These are phyloP conservation scores for Mythimna pallens DNA, from an alignment of 2,888 invertebrate genomes.

Conservation along the genomic window DNA sequence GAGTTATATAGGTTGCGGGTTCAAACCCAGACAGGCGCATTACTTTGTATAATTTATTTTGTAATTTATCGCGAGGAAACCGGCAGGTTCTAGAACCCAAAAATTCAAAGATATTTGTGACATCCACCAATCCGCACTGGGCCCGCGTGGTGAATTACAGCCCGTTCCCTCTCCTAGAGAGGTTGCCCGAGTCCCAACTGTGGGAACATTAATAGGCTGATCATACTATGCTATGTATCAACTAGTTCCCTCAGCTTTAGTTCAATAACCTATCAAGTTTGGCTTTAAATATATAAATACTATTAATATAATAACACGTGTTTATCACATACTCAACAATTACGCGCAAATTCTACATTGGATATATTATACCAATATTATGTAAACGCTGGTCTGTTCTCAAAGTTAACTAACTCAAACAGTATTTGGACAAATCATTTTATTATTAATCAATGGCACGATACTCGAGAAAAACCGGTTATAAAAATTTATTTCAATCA, in stretches of 20 bases:
- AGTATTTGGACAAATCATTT: background rate
- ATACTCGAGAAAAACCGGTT: constrained; percentile 14
- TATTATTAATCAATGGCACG: background rate
- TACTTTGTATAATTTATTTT: no score
- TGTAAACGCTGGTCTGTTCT: background rate
- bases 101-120: no score
- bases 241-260: background rate
- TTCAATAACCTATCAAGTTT: background rate
- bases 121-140: no score
- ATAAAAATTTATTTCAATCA: background rate
- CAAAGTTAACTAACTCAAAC: background rate
- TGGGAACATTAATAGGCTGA: no score
- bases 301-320: background rate
- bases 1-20: no score
- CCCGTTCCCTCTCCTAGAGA: no score
- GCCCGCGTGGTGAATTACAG: no score
- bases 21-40: no score
- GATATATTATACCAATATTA: background rate
- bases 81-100: no score
- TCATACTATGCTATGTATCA: background rate
- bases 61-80: no score
- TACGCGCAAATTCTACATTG: background rate
- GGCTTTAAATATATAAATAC: background rate
- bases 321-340: background rate
- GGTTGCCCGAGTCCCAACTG: no score